Percentiles rank a stretch among this genome's conserved stretches.
phyloP scores from a whole-genome alignment of 92 coral and sea anemone species.

The Epizoanthus scotinus region DNA sequence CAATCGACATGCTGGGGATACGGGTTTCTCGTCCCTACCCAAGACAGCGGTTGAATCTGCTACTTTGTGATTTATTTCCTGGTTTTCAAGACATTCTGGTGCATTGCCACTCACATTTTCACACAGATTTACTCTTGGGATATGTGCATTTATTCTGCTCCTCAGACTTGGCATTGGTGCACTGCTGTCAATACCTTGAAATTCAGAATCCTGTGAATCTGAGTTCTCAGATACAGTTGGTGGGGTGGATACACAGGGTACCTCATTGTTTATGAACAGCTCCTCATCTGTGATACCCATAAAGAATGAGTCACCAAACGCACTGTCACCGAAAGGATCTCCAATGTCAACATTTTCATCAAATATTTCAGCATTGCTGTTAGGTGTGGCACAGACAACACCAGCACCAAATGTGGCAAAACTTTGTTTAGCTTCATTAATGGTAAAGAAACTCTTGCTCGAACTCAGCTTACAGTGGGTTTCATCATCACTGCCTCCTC shows the following conservation, averaged over 20 bases:
- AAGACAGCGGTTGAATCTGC: neutral
- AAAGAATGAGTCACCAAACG: conserved; percentile 49
- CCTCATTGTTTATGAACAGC: conserved; percentile 14
- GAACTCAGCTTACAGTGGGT: neutral
- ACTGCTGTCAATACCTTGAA: conserved; percentile 27
- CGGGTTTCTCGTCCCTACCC: neutral
- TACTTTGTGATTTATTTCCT: neutral
- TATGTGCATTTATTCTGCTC: conserved; percentile 29
- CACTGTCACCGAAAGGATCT: conserved; percentile 36
- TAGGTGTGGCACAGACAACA: conserved; percentile 39
- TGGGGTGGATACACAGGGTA: neutral
- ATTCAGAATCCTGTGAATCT: conserved; percentile 1
- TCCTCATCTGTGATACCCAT: conserved; percentile 52
- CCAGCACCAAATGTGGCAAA: conserved; percentile 45
- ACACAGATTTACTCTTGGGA: conserved; percentile 1
- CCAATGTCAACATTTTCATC: conserved; percentile 43
- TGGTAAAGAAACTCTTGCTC: neutral
- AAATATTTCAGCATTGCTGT: conserved; percentile 1
- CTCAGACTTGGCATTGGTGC: conserved; percentile 41
- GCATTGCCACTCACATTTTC: neutral
- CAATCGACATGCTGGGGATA: neutral
- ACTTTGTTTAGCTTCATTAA: neutral
- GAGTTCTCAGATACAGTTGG: neutral
- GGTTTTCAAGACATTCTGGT: neutral
- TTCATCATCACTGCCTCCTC: neutral